Conservation (phyloP, 2,797 vertebrate genomes). For the Pangasius macronema region DNA sequence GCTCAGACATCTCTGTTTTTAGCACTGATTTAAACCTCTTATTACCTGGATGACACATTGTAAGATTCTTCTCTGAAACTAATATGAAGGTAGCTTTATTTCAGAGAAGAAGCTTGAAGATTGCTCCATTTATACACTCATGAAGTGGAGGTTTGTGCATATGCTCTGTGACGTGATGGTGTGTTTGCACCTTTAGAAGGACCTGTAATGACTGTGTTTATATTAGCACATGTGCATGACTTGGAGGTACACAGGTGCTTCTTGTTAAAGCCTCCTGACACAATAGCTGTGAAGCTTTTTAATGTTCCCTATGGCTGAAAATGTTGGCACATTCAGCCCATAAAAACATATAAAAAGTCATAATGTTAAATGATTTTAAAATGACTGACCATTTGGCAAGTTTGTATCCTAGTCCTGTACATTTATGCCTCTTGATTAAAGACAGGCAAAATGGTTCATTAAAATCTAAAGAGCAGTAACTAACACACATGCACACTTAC, state of each 20-base stretch:
- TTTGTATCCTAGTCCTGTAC: slow-evolving; percentile 42
- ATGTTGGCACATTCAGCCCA: slow-evolving; percentile 65
- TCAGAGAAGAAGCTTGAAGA: not conserved
- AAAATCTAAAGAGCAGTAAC: slow-evolving; percentile 32
- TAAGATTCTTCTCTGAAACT: not conserved
- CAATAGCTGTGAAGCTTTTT: slow-evolving; percentile 70
- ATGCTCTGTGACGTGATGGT: not conserved
- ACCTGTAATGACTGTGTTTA: slow-evolving; percentile 22
- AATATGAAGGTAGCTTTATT: not conserved
- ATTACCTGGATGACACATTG: slow-evolving; percentile 1
- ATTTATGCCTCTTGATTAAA: slow-evolving; percentile 37
- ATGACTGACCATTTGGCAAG: slow-evolving; percentile 56
- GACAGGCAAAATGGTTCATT: slow-evolving; percentile 47
- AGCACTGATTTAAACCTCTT: not conserved
- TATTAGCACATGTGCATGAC: slow-evolving; percentile 67
- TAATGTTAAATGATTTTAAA: slow-evolving; percentile 53
- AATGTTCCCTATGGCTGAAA: slow-evolving; percentile 64
- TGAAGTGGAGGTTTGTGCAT: not conserved
- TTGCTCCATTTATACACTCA: slow-evolving; percentile 5
- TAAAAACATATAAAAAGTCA: slow-evolving; percentile 45
- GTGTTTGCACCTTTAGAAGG: slow-evolving; percentile 18
- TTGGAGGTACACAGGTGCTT: slow-evolving; percentile 69
- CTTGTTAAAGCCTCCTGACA: slow-evolving; percentile 72
- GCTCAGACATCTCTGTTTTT: not conserved
- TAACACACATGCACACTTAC: slow-evolving; percentile 6